These are phyloP conservation scores for Hirudo medicinalis DNA, from an alignment of 1,140 invertebrate genomes.

Conservation along the genomic window DNA sequence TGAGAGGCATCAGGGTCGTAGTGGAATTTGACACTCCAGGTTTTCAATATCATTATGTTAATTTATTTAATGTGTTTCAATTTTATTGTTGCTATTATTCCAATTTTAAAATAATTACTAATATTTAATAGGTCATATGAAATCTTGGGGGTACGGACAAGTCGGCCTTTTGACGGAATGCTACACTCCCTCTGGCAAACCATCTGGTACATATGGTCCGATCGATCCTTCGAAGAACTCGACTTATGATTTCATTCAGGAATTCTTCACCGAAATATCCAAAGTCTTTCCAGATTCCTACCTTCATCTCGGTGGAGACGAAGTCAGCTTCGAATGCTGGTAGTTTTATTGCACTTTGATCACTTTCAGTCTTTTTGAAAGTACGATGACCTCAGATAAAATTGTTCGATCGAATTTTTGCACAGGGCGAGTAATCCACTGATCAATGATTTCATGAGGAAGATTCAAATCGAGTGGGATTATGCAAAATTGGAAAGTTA, in stretches of 20 bases:
- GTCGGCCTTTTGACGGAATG: background rate
- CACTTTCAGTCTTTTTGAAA: too few species aligned
- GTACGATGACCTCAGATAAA: too few species aligned
- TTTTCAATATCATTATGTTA: too few species aligned
- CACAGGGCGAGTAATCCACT: slow-evolving; percentile 59
- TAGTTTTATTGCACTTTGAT: too few species aligned
- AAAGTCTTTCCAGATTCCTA: slow-evolving; percentile 39
- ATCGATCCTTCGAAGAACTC: slow-evolving; percentile 33
- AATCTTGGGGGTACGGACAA: slow-evolving; percentile 17
- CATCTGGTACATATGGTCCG: slow-evolving; percentile 51
- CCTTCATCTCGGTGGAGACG: slow-evolving; percentile 62
- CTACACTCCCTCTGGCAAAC: slow-evolving; percentile 23
- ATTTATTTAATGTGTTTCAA: too few species aligned
- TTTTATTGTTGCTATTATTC: too few species aligned
- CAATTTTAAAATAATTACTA: background rate
- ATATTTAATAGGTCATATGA: slow-evolving; percentile 21
- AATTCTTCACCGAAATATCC: slow-evolving; percentile 34
- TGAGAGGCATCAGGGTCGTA: too few species aligned
- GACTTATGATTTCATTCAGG: slow-evolving; percentile 33
- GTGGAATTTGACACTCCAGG: too few species aligned
- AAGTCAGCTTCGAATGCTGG: slow-evolving; percentile 77
- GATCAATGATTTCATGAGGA: slow-evolving; percentile 60
- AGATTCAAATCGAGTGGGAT: slow-evolving; percentile 38
- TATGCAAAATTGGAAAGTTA: slow-evolving; percentile 52
- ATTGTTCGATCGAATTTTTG: slow-evolving; percentile 17